These are phyloP conservation scores for Characodon lateralis DNA, from an alignment of 2,797 vertebrate species.

Conservation along the genomic window DNA sequence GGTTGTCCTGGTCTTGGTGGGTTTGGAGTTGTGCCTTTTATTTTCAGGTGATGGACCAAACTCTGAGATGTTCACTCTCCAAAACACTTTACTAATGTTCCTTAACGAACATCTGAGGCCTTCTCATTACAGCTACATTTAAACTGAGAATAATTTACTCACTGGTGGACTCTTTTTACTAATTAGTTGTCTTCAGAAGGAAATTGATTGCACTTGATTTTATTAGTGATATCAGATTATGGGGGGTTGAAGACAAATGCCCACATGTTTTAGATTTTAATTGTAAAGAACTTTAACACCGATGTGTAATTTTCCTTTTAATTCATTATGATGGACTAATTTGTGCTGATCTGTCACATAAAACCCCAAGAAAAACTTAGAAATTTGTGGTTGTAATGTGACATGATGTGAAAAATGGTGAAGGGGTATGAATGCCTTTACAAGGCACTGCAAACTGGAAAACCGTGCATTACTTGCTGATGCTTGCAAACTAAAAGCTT, in stretches of 20 bases:
- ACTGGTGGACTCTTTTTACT: not conserved
- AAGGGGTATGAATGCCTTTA: not conserved
- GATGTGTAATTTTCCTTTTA: not conserved
- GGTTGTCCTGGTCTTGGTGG: not conserved
- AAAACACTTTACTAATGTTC: not conserved
- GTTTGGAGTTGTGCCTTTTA: not conserved
- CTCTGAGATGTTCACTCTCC: not conserved
- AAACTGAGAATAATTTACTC: not conserved
- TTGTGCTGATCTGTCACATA: not conserved
- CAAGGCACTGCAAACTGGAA: not conserved
- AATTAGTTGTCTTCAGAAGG: not conserved
- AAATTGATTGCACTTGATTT: not conserved
- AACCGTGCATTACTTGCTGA: not conserved
- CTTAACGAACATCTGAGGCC: not conserved
- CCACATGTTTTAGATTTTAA: not conserved
- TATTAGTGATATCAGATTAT: not conserved
- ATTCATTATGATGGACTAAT: not conserved
- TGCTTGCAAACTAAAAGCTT: not conserved
- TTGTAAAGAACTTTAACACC: too few species aligned
- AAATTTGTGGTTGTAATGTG: not conserved
- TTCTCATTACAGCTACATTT: not conserved
- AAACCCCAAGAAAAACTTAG: not conserved
- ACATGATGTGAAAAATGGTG: not conserved
- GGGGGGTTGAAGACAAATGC: not conserved
- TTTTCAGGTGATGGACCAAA: not conserved